These are phyloP conservation scores for Metridium senile DNA, from an alignment of 92 coral and sea anemone genomes.

Conservation along the genomic window DNA sequence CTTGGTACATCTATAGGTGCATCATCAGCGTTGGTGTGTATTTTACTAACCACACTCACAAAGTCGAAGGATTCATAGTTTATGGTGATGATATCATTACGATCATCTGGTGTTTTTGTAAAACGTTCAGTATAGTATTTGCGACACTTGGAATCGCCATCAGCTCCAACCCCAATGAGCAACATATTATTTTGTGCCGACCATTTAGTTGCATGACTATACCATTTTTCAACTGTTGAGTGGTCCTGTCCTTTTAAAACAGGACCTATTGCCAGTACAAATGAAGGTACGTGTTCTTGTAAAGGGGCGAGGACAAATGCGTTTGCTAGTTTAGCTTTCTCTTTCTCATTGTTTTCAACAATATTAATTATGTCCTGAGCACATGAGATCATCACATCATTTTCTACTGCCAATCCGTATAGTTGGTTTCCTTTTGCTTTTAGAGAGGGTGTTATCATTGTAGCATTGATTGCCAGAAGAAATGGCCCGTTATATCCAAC, in stretches of 20 bases:
- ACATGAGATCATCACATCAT: constrained; percentile 19
- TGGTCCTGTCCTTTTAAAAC: constrained; percentile 37
- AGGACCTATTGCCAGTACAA: constrained; percentile 24
- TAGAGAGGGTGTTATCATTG: constrained; percentile 12
- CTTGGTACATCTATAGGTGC: too few species aligned
- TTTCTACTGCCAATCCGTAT: constrained; percentile 26
- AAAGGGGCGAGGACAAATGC: constrained; percentile 39
- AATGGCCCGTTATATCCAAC: too few species aligned
- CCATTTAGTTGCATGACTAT: constrained; percentile 7
- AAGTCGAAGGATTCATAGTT: neutral
- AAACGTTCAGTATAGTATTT: constrained; percentile 16
- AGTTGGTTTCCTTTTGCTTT: constrained; percentile 37
- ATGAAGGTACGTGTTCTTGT: constrained; percentile 22
- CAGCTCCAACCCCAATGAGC: constrained; percentile 30
- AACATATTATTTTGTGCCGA: constrained; percentile 10
- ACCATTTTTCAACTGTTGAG: constrained; percentile 7
- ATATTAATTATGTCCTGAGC: constrained; percentile 40
- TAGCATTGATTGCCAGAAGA: constrained; percentile 41
- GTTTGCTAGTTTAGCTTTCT: constrained; percentile 43
- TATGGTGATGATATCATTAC: too few species aligned
- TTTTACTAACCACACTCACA: neutral
- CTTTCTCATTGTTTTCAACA: constrained; percentile 14
- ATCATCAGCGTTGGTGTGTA: too few species aligned
- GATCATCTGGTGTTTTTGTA: neutral
- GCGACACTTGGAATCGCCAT: constrained; percentile 34